Evolutionary conservation across 2,888 invertebrate species (phyloP), one percentile per base, ranked within the genome.

Genomic region (Hoplodrina blanda): DNA sequence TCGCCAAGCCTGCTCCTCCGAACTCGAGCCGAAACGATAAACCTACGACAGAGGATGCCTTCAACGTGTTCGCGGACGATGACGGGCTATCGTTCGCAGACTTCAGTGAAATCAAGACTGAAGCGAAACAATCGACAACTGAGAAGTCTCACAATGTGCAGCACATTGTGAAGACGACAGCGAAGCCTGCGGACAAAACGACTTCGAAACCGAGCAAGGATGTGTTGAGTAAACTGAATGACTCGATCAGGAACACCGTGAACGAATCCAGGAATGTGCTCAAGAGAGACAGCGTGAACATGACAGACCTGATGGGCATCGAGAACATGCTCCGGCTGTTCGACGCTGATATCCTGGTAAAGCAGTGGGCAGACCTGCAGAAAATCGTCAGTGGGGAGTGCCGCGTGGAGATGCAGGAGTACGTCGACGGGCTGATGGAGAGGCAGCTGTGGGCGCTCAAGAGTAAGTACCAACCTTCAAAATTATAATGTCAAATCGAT

Each of bases 371-470:
- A 1, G 90, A 92, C 33, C 92, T 96, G 54, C 95, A 96, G 71
- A 93, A 92, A 49, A 91, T 89, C 49, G 89, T 97, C 71, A 89
- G 92, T 4, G 92, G 94, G 0, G 91, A 93, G 53, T 97, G 98
- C 85, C 91, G 91, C 60, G 91, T 91, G 41, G 96, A 97, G 78
- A 91, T 97, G 92, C 96, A 97, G 83, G 90, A 92, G 50, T 97
- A 97, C 87, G 94, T 97, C 53, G 92, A 95, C 15, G 97, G 97
- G 2, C 92, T 98, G 49, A 88, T 90, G 68, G 94, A 95, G 59
- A 96, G 96, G 64, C 94, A 96, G 63, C 93, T 97, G 13, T 98
- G 98, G 98, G 97, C 98, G 8, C 95, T 97, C 57, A 97, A 97
- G 92, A 97, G 97, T 98, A 91, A 97, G 97, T 97, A 73, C 66